Conservation (phyloP, 2,888 invertebrate species). For the Ophion slaviceki region DNA sequence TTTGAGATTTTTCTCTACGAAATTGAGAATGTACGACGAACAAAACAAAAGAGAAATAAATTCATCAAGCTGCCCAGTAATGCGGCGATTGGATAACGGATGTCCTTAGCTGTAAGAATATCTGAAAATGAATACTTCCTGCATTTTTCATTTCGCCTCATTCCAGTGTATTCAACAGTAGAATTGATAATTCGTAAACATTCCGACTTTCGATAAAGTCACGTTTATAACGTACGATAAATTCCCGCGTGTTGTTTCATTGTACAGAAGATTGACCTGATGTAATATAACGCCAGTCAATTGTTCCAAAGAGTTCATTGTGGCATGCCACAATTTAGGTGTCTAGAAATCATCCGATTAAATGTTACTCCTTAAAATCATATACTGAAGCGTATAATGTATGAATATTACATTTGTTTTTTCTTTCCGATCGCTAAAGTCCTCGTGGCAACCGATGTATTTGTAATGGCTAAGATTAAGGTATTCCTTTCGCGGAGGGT, state of each 20-base stretch:
- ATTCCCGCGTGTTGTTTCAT: constrained; percentile 7
- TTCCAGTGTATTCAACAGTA: background rate
- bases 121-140: background rate
- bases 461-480: background rate
- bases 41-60: background rate
- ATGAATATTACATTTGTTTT: background rate
- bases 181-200: background rate
- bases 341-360: constrained; percentile 9
- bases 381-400: background rate
- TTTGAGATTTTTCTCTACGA: constrained; percentile 5
- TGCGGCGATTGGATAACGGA: constrained; percentile 8
- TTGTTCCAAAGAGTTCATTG: constrained; percentile 48
- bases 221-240: constrained; percentile 11
- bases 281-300: constrained; percentile 40
- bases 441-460: background rate
- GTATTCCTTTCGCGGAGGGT: no score
- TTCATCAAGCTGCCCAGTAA: background rate
- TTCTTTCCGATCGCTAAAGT: background rate
- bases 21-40: background rate
- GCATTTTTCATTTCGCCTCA: constrained; percentile 16
- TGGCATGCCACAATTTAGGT: background rate
- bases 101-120: background rate
- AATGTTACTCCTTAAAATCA: background rate
- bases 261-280: constrained; percentile 22
- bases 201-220: constrained; percentile 12